A percentile compares a stretch with the other conserved stretches of the same genome.
phyloP scores from a whole-genome alignment of 2,797 vertebrate species.

The Phrynocephalus guinanensis region DNA sequence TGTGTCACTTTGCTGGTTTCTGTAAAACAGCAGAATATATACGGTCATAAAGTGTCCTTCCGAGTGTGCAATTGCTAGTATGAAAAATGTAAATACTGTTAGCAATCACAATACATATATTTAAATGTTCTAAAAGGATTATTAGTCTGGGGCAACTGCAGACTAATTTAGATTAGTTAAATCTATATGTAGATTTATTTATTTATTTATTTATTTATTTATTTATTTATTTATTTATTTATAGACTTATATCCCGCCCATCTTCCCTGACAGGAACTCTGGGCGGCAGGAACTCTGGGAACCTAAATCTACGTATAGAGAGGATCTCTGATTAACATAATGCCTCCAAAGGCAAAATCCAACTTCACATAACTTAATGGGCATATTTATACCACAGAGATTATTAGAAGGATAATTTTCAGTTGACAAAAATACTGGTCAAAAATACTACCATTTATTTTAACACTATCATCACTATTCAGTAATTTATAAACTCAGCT shows the following conservation, averaged over 20 bases:
- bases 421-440: slow-evolving; percentile 10
- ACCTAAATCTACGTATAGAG: no score
- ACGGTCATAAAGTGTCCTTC: neutral
- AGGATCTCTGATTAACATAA: neutral
- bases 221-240: no score
- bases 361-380: neutral
- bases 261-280: no score
- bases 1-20: neutral
- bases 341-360: neutral
- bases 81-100: neutral
- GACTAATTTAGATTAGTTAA: neutral
- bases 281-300: no score
- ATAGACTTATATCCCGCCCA: no score
- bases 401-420: slow-evolving; percentile 18
- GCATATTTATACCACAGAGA: neutral
- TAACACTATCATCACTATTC: neutral
- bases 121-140: neutral
- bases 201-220: no score
- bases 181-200: rapidly evolving
- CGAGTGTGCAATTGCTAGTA: neutral
- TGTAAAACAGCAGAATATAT: neutral
- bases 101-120: neutral
- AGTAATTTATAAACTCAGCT: neutral
- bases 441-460: neutral
- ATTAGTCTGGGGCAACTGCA: rapidly evolving